A percentile compares a stretch with the other conserved stretches of the same genome.
Conservation (phyloP, 1,140 invertebrate genomes). For the Oncopeltus fasciatus region DNA sequence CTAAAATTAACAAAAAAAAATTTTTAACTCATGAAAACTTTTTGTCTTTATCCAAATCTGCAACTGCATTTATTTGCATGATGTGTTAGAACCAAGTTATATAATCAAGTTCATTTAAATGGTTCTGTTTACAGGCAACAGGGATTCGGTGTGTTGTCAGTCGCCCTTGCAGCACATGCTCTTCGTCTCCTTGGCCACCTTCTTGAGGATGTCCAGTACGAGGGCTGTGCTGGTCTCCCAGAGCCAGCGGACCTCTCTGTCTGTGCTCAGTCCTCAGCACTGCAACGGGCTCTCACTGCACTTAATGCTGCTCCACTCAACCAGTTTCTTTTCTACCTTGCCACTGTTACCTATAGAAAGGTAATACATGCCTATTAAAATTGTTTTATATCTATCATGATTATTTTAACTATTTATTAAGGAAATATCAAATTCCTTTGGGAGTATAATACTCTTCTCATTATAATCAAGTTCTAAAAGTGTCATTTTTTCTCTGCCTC, state of each 20-base stretch:
- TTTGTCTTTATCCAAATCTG: no score
- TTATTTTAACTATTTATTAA: not conserved
- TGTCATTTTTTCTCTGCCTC: no score
- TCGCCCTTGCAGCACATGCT: constrained; percentile 60
- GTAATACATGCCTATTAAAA: no score
- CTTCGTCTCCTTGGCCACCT: constrained; percentile 47
- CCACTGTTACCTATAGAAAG: constrained; percentile 78
- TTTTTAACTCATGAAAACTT: no score
- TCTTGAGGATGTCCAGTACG: constrained; percentile 51
- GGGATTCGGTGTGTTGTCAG: constrained; percentile 66
- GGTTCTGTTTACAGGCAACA: constrained; percentile 40
- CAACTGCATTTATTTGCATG: no score
- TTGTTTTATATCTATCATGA: not conserved
- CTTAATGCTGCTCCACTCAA: constrained; percentile 46
- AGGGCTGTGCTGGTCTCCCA: constrained; percentile 28
- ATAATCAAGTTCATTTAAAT: no score
- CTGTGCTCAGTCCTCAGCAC: constrained; percentile 42
- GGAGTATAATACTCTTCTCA: no score
- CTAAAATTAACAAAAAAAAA: no score
- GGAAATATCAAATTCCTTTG: no score
- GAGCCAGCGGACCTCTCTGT: constrained; percentile 41
- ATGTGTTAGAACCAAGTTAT: no score
- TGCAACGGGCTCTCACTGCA: constrained; percentile 49
- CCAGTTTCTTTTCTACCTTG: constrained; percentile 71
- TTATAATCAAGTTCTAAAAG: no score